These are phyloP conservation scores for Orbicella faveolata DNA, from an alignment of 64 coral and sea anemone species.

Conservation along the genomic window DNA sequence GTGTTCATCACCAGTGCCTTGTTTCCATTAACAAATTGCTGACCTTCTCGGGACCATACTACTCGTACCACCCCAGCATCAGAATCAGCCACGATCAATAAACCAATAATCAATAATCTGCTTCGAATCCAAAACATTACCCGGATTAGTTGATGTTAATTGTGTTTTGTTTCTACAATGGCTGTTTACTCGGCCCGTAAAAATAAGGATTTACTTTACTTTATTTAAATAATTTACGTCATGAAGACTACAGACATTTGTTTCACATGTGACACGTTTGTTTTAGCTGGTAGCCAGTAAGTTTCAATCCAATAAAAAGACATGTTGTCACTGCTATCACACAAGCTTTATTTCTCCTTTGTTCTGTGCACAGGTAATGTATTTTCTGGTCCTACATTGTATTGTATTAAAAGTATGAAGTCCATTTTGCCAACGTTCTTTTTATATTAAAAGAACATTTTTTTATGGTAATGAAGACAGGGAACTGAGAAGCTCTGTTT, in stretches of 20 bases:
- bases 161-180: background rate
- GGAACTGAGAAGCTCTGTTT: too few relatives aligned
- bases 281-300: constrained; percentile 15
- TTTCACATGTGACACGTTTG: background rate
- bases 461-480: too few relatives aligned
- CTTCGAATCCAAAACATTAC: background rate
- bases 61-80: background rate
- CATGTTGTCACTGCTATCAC: background rate
- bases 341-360: background rate
- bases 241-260: background rate
- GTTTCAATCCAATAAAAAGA: background rate
- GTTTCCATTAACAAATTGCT: background rate
- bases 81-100: background rate
- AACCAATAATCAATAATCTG: background rate
- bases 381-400: background rate
- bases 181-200: background rate
- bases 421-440: too few relatives aligned
- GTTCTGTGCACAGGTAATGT: background rate
- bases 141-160: background rate
- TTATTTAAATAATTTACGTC: background rate
- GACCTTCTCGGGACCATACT: constrained; percentile 1
- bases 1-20: background rate
- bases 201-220: background rate
- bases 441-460: too few relatives aligned
- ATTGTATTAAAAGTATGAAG: too few relatives aligned